Conservation (phyloP, 2,888 invertebrate species). For the Agrilus biguttatus region DNA sequence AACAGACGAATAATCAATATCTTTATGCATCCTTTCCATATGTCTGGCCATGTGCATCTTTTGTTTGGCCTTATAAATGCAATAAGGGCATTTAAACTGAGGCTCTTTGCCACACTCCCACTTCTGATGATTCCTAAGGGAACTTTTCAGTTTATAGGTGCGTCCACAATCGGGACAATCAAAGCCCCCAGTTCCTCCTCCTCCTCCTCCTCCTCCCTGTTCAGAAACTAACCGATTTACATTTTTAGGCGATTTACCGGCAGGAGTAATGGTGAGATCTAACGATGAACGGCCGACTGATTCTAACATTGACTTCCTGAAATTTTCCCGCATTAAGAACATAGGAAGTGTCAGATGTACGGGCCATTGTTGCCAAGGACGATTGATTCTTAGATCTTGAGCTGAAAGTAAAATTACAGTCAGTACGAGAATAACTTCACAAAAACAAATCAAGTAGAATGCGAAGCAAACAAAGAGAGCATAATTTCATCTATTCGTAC, state of each 20-base stretch:
- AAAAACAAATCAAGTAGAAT: slow-evolving; percentile 17
- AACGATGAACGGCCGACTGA: slow-evolving; percentile 14
- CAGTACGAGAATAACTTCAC: slow-evolving; percentile 18
- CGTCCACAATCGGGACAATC: slow-evolving; percentile 71
- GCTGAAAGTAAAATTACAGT: slow-evolving; percentile 32
- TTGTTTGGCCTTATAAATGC: slow-evolving; percentile 71
- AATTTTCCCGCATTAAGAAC: slow-evolving; percentile 42
- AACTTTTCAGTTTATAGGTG: slow-evolving; percentile 75
- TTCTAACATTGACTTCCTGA: slow-evolving; percentile 29
- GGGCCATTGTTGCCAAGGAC: slow-evolving; percentile 60
- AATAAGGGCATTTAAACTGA: slow-evolving; percentile 69
- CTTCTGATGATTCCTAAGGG: slow-evolving; percentile 68
- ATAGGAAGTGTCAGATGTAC: slow-evolving; percentile 59
- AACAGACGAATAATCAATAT: slow-evolving; percentile 26
- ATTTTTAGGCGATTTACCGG: slow-evolving; percentile 23
- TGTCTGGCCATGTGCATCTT: slow-evolving; percentile 74
- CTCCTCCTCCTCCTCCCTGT: no score
- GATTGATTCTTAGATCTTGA: slow-evolving; percentile 56
- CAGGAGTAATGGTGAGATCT: slow-evolving; percentile 16
- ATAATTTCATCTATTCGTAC: slow-evolving; percentile 22
- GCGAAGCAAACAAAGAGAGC: slow-evolving; percentile 33
- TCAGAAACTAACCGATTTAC: no score
- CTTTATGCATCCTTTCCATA: slow-evolving; percentile 69
- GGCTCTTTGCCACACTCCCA: slow-evolving; percentile 80
- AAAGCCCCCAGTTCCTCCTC: slow-evolving; percentile 38